phyloP scores from a whole-genome alignment of 2,888 invertebrate genomes.

The Amphiduros pacificus region DNA sequence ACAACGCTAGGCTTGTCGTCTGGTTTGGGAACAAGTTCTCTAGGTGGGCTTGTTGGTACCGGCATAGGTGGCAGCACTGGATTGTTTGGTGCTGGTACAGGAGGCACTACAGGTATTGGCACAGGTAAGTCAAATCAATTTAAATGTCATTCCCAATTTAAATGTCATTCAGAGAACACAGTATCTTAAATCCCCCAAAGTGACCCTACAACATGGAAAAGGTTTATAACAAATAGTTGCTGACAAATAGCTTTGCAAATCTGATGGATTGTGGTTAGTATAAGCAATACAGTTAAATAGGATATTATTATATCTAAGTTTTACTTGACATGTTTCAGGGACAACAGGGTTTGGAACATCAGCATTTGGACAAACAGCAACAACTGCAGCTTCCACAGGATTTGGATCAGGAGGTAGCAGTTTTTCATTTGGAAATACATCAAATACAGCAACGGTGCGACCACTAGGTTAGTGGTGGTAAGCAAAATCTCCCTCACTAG shows the following conservation, averaged over 20 bases:
- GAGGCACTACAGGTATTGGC: slow-evolving; percentile 1
- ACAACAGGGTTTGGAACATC: slow-evolving; percentile 7
- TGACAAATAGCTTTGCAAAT: too few relatives aligned
- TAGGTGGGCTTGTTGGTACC: too few relatives aligned
- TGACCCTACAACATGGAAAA: too few relatives aligned
- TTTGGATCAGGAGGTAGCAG: slow-evolving; percentile 14
- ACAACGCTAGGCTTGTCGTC: not conserved
- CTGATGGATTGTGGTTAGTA: too few relatives aligned
- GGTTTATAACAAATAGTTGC: too few relatives aligned
- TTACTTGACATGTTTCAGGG: not conserved
- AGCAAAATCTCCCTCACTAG: slow-evolving; percentile 23
- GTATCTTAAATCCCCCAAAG: too few relatives aligned
- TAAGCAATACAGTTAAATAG: too few relatives aligned
- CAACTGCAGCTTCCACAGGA: slow-evolving; percentile 10
- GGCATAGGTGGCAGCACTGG: slow-evolving; percentile 1
- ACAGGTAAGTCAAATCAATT: slow-evolving; percentile 1
- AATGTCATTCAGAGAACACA: too few relatives aligned
- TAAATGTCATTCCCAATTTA: too few relatives aligned
- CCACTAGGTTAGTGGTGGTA: slow-evolving; percentile 43
- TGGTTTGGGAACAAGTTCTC: slow-evolving; percentile 2
- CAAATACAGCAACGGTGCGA: slow-evolving; percentile 34
- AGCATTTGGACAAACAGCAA: slow-evolving; percentile 20
- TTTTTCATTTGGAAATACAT: slow-evolving; percentile 24
- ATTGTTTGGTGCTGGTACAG: not conserved
- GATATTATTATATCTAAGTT: not conserved